Evolutionary conservation across 2,888 invertebrate species (phyloP).

Genomic region (Sialis fuliginosa): DNA sequence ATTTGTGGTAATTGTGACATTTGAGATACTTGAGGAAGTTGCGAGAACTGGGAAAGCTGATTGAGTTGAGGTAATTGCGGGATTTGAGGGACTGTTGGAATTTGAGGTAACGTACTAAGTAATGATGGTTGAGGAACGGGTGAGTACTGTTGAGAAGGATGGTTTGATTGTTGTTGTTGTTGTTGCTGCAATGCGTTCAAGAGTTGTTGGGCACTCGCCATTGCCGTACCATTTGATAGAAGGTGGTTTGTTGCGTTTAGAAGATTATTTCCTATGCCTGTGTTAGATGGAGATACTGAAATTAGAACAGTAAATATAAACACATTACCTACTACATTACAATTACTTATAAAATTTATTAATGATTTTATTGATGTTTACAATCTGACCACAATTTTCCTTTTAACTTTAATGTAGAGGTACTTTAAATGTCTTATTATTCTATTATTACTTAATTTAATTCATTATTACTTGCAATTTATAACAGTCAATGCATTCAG

Average conservation of each 20-base stretch:
- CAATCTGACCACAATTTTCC: too few species aligned
- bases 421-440: too few species aligned
- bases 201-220: constrained; percentile 52
- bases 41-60: neutral
- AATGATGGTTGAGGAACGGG: constrained; percentile 15
- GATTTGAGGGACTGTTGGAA: neutral
- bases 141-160: neutral
- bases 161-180: constrained; percentile 16
- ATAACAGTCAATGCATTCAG: too few species aligned
- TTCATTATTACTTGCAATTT: too few species aligned
- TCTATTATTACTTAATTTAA: too few species aligned
- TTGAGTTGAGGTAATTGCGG: neutral
- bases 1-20: neutral
- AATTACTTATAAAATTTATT: too few species aligned
- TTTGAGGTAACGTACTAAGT: constrained; percentile 5
- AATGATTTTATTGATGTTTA: too few species aligned
- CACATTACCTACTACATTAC: too few species aligned
- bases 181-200: constrained; percentile 59
- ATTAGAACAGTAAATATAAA: constrained; percentile 1
- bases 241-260: constrained; percentile 54
- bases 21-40: neutral
- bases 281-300: constrained; percentile 39
- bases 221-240: constrained; percentile 45
- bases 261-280: constrained; percentile 46
- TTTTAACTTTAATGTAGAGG: too few species aligned